Base-by-base conservation (phyloP, 2,113 vertebrate genomes). In the Siniperca knerii region DNA sequence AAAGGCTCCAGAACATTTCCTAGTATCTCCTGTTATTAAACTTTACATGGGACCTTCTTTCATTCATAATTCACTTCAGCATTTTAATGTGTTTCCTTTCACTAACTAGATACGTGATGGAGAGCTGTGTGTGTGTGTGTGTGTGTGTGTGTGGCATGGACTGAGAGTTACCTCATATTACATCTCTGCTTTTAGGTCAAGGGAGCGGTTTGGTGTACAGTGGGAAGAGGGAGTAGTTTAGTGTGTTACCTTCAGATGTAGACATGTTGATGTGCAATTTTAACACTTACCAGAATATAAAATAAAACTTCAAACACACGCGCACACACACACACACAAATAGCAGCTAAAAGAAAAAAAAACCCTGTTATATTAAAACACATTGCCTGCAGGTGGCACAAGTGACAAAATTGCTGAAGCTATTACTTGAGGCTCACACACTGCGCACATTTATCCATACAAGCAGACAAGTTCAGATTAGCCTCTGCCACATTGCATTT, bases 51-150 rank as follows among this genome's bases (percentile, higher is more conserved):
- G 44, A 23, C 13, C 66, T 46, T 21, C n/a, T 76, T 76, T 78
- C 8, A 78, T 83, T 79, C 80, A 81, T 73, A 81, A 83, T 85
- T 79, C 33, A 87, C 52, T 46, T 18, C 4, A 37, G 68, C 21
- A 37, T 88, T 81, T 77, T 77, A 77, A 87, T 76, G 60, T 62
- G 18, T 65, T 81, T 71, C n/a, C 12, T 71, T 55, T 61, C 4
- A n/a, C 62, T 54, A 55, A 82, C 42, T 69, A 82, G 69, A 37
- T 61, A 21, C 9, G 25, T 46, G 67, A 29, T 18, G 23, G 64
- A 57, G 55, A 77, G 46, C 60, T 50, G 69, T 75, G 23, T 75
- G 52, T 73, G 61, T 52, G 52, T 73, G 61, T 52, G 67, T 75
- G 23, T 75, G 52, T 73, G 61, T 52, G 67, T 79, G 66, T 46